Conservation (phyloP, 2,888 invertebrate genomes). For the Cylloceria caligata region DNA sequence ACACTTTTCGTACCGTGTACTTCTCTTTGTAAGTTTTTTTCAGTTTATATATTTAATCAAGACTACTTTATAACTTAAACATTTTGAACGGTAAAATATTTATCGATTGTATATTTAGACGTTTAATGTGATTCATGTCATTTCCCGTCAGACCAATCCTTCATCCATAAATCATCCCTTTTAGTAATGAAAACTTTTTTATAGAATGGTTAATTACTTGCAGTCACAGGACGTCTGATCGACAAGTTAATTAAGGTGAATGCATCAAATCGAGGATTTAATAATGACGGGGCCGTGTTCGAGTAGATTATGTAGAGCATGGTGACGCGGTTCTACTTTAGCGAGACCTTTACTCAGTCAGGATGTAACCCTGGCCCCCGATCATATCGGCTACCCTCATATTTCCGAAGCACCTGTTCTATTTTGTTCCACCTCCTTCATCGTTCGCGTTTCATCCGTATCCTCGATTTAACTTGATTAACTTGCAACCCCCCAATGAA, state of each 20-base stretch:
- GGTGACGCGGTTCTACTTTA: slow-evolving; percentile 59
- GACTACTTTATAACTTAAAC: too few species aligned
- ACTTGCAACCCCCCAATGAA: background rate
- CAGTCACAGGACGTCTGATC: background rate
- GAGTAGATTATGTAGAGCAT: slow-evolving; percentile 29
- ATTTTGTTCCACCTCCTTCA: slow-evolving; percentile 26
- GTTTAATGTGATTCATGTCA: background rate
- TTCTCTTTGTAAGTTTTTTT: background rate
- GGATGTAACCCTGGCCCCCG: slow-evolving; percentile 72
- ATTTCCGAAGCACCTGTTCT: slow-evolving; percentile 33
- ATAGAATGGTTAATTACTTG: background rate
- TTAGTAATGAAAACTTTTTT: background rate
- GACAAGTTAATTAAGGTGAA: slow-evolving; percentile 27
- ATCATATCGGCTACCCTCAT: slow-evolving; percentile 50
- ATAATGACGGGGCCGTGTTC: background rate
- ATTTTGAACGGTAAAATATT: too few species aligned
- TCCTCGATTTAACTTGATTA: slow-evolving; percentile 17
- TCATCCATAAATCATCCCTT: background rate
- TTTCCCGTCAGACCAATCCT: background rate
- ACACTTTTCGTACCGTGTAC: background rate
- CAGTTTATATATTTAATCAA: too few species aligned
- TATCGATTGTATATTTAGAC: background rate
- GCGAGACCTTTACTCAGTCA: slow-evolving; percentile 54
- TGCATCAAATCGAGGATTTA: slow-evolving; percentile 19
- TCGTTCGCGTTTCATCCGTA: slow-evolving; percentile 7